Evolutionary conservation across 2,888 invertebrate genomes (phyloP).

Genomic region (Dryadula phaetusa): DNA sequence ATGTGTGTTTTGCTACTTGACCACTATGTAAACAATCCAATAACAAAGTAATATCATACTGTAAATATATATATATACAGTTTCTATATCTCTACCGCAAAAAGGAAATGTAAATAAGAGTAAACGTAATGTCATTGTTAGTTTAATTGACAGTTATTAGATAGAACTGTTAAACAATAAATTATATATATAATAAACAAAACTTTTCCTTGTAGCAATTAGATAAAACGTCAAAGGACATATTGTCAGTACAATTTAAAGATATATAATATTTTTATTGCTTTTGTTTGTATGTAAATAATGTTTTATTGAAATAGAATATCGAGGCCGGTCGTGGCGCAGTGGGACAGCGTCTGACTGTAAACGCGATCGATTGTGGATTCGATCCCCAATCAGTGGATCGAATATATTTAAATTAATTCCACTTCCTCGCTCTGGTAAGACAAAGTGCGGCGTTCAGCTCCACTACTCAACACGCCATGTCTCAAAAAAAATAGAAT

Average conservation of each 20-base stretch:
- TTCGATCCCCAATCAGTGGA: too few species aligned
- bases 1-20: too few species aligned
- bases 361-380: too few species aligned
- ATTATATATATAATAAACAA: conserved; percentile 29
- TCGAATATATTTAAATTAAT: too few species aligned
- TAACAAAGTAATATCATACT: neutral
- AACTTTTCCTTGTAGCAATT: conserved; percentile 24
- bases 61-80: too few species aligned
- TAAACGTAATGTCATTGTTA: neutral
- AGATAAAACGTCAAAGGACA: conserved; percentile 9
- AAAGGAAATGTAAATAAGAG: neutral
- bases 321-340: too few species aligned
- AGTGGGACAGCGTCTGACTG: too few species aligned
- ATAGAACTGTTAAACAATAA: conserved; percentile 11
- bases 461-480: too few species aligned
- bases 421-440: too few species aligned
- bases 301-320: conserved; percentile 17
- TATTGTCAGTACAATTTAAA: conserved; percentile 14
- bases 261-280: conserved; percentile 24
- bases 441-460: too few species aligned
- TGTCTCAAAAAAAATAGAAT: too few species aligned
- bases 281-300: conserved; percentile 33
- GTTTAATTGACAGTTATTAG: neutral
- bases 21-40: too few species aligned
- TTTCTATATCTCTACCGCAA: neutral